Percentiles rank a stretch among this genome's conserved stretches.
These are phyloP conservation scores for Danio albolineatus DNA, from an alignment of 2,797 vertebrate species.

Conservation along the genomic window DNA sequence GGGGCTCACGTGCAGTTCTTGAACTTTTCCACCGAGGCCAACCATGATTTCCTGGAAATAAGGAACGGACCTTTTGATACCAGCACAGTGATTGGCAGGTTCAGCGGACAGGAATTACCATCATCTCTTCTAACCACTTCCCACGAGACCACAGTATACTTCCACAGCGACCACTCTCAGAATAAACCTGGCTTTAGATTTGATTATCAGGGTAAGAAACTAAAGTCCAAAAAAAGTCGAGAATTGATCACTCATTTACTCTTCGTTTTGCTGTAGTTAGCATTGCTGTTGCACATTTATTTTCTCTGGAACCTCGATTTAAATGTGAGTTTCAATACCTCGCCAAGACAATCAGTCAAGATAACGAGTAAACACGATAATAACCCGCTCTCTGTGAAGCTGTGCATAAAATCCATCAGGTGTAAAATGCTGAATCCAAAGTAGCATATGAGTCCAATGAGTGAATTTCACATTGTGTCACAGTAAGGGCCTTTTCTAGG, in stretches of 20 bases:
- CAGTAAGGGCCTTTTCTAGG: constrained; percentile 38
- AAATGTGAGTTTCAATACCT: constrained; percentile 38
- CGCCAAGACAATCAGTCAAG: constrained; percentile 30
- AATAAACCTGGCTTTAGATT: constrained; percentile 97
- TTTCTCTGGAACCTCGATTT: constrained; percentile 27
- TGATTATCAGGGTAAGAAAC: constrained; percentile 91
- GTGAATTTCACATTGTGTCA: constrained; percentile 11
- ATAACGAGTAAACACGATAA: constrained; percentile 35
- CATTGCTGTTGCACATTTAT: constrained; percentile 19
- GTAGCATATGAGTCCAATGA: constrained; percentile 8
- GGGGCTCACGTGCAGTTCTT: constrained; percentile 96
- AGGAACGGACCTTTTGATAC: constrained; percentile 95
- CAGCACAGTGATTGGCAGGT: constrained; percentile 91
- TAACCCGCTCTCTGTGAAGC: constrained; percentile 25
- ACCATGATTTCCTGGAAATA: constrained; percentile 96
- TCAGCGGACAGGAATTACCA: constrained; percentile 88
- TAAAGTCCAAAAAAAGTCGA: neutral
- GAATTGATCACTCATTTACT: neutral
- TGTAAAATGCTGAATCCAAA: constrained; percentile 18
- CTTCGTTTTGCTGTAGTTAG: neutral
- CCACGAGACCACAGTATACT: constrained; percentile 93
- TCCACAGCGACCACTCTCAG: constrained; percentile 97
- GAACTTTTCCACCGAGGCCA: constrained; percentile 97
- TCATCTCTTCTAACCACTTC: constrained; percentile 93
- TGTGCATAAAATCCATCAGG: constrained; percentile 42